Percentiles rank a stretch among this genome's conserved stretches.
Evolutionary conservation across 1,140 invertebrate genomes (phyloP).

Genomic region (Neuroterus valhalla): DNA sequence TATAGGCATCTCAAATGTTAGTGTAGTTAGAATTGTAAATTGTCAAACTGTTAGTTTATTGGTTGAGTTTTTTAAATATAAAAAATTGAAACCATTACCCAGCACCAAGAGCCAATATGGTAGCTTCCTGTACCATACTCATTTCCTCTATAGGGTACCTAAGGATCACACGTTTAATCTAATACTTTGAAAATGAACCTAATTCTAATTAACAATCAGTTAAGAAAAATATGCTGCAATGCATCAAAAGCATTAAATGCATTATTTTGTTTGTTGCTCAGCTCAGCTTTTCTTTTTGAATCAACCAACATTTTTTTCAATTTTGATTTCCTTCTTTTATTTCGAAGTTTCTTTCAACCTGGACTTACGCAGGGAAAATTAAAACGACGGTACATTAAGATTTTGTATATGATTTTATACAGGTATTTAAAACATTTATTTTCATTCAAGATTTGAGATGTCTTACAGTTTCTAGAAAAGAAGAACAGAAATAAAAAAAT

Average conservation of each 20-base stretch:
- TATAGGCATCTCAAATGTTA: slow-evolving; percentile 31
- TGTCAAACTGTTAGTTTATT: slow-evolving; percentile 26
- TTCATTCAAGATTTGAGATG: slow-evolving; percentile 1
- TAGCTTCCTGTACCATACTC: slow-evolving; percentile 71
- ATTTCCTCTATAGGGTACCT: slow-evolving; percentile 69
- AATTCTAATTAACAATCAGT: slow-evolving; percentile 4
- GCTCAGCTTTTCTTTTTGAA: not conserved
- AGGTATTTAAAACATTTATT: not conserved
- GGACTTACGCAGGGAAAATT: too few relatives aligned
- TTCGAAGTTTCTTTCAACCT: too few relatives aligned
- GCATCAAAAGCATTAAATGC: not conserved
- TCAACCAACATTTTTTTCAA: too few relatives aligned
- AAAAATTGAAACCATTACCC: slow-evolving; percentile 63
- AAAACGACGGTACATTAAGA: too few relatives aligned
- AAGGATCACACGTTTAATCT: slow-evolving; percentile 47
- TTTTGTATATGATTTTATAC: not conserved
- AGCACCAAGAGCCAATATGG: slow-evolving; percentile 71
- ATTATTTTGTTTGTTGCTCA: not conserved
- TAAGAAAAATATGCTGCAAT: slow-evolving; percentile 3
- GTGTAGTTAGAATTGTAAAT: slow-evolving; percentile 12
- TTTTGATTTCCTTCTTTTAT: too few relatives aligned
- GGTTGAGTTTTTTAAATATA: slow-evolving; percentile 27
- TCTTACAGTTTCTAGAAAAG: not conserved
- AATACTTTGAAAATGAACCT: not conserved
- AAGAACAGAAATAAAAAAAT: not conserved